Evolutionary conservation across 2,888 invertebrate genomes (phyloP).

Genomic region (Cryptosula pallasiana): DNA sequence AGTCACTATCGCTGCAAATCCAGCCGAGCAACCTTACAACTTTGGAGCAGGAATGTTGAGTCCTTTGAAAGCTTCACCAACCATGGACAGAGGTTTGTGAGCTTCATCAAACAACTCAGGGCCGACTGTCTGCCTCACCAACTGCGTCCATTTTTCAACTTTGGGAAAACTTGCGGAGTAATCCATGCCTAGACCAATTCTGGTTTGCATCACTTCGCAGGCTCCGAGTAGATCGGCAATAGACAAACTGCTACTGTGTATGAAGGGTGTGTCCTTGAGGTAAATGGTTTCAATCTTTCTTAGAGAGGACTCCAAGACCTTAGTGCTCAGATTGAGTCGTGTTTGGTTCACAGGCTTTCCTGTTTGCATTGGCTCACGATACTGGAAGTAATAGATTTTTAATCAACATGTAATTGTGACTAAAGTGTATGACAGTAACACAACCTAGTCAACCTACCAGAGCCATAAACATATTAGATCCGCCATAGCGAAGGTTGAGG

Average conservation of each 20-base stretch:
- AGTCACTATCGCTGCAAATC: too few relatives aligned
- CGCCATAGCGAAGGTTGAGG: conserved; percentile 61
- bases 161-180: conserved; percentile 35
- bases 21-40: conserved; percentile 14
- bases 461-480: conserved; percentile 60
- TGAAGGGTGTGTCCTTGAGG: conserved; percentile 37
- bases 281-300: conserved; percentile 37
- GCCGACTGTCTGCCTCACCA: conserved; percentile 34
- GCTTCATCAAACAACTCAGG: conserved; percentile 40
- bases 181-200: conserved; percentile 37
- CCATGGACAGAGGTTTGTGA: conserved; percentile 28
- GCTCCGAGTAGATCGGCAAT: conserved; percentile 45
- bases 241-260: conserved; percentile 40
- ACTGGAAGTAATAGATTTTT: conserved; percentile 51
- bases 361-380: conserved; percentile 38
- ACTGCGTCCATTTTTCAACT: conserved; percentile 39
- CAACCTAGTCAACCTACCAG: conserved; percentile 57
- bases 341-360: conserved; percentile 35
- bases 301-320: conserved; percentile 27
- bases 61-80: background rate
- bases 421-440: background rate
- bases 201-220: conserved; percentile 45
- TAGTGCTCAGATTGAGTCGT: conserved; percentile 33
- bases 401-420: conserved; percentile 31
- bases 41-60: conserved; percentile 13